Evolutionary conservation across 2,797 vertebrate genomes (phyloP).

Genomic region (Chaetophractus vellerosus): DNA sequence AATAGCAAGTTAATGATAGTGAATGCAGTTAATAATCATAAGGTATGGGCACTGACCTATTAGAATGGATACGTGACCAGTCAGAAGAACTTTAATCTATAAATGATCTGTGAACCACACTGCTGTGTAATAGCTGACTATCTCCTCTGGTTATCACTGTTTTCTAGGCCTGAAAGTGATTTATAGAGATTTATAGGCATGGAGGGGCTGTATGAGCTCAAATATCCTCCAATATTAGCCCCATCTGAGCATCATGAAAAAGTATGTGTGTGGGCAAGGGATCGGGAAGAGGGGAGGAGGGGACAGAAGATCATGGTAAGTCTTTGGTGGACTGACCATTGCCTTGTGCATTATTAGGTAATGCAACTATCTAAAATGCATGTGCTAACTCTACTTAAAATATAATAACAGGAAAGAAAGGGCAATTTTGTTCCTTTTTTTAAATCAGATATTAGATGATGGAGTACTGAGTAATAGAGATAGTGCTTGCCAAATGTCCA

Average conservation of each 20-base stretch:
- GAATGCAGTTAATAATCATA: neutral
- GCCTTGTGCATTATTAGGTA: neutral
- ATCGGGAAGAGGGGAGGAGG: accelerated
- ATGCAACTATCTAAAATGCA: neutral
- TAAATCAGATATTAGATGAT: neutral
- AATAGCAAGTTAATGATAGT: neutral
- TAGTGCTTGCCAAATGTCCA: neutral
- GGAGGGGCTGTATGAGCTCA: neutral
- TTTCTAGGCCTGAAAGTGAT: conserved; percentile 9
- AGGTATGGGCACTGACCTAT: neutral
- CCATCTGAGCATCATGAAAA: neutral
- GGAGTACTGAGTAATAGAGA: neutral
- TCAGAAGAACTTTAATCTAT: neutral
- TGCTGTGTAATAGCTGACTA: neutral
- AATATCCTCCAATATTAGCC: neutral
- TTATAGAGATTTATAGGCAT: neutral
- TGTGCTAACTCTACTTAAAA: conserved; percentile 9
- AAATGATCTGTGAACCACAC: neutral
- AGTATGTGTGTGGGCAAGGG: no score
- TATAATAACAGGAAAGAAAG: conserved; percentile 4
- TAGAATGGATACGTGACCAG: neutral
- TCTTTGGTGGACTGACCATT: neutral
- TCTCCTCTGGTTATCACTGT: neutral
- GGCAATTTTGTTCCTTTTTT: neutral
- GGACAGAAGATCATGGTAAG: neutral